phyloP scores from a whole-genome alignment of 37 sponge, comb jelly and placozoan species.

The Beroe forskalii region DNA sequence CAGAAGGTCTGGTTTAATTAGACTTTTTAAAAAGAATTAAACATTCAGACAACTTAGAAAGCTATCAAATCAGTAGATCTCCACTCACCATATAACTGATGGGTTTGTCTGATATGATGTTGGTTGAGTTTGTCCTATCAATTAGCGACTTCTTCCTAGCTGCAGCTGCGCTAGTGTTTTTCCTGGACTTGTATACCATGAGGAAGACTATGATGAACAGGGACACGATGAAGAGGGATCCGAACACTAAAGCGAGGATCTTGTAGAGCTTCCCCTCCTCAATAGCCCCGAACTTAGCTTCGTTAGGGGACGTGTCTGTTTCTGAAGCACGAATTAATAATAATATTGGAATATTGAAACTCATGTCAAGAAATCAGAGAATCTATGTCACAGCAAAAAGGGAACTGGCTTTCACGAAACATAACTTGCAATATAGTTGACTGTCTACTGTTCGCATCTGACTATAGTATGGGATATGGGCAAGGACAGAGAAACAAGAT shows the following conservation, averaged over 20 bases:
- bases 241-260: slow-evolving; percentile 35
- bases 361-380: no score
- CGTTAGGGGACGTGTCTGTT: background rate
- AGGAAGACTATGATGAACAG: slow-evolving; percentile 44
- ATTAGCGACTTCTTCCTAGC: slow-evolving; percentile 1
- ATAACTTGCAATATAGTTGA: no score
- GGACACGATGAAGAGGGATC: slow-evolving; percentile 36
- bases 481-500: background rate
- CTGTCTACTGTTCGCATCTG: no score
- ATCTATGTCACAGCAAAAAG: no score
- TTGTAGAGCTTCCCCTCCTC: background rate
- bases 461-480: no score
- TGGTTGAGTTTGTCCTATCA: slow-evolving; percentile 38
- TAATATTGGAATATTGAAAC: no score
- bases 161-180: background rate
- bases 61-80: no score
- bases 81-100: slow-evolving; percentile 61
- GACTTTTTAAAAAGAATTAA: no score
- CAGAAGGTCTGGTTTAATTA: no score
- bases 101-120: slow-evolving; percentile 48
- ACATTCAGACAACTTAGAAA: no score
- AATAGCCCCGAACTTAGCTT: background rate
- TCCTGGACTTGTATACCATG: slow-evolving; percentile 12
- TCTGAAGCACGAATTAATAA: background rate
- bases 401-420: no score